A percentile compares a stretch with the other conserved stretches of the same genome.
Conservation (phyloP, 1,140 invertebrate genomes). For the Panulirus ornatus region DNA sequence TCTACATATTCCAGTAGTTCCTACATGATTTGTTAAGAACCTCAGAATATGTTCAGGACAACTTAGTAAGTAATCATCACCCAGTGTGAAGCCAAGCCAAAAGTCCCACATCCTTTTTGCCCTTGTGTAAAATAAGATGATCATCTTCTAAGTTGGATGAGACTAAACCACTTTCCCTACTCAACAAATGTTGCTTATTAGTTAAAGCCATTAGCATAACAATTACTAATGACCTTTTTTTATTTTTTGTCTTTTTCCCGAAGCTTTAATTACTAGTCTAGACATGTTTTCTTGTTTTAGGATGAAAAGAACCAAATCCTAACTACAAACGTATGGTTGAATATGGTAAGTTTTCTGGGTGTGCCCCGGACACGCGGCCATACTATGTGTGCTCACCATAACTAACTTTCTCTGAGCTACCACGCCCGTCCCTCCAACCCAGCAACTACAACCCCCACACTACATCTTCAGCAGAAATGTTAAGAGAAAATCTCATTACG, state of each 20-base stretch:
- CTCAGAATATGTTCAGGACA: slow-evolving; percentile 10
- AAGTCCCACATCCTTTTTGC: slow-evolving; percentile 4
- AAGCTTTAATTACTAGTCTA: slow-evolving; percentile 74
- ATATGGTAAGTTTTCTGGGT: slow-evolving; percentile 80
- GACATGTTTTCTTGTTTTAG: slow-evolving; percentile 78
- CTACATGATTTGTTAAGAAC: slow-evolving; percentile 10
- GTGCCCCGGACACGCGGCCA: slow-evolving; percentile 52
- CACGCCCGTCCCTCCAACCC: no score
- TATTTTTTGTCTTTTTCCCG: slow-evolving; percentile 62
- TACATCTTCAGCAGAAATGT: no score
- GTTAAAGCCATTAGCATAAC: slow-evolving; percentile 47
- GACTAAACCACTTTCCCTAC: slow-evolving; percentile 34
- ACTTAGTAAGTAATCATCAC: slow-evolving; percentile 30
- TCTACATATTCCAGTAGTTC: neutral
- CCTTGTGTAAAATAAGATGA: slow-evolving; percentile 40
- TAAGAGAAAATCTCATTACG: no score
- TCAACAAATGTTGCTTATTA: slow-evolving; percentile 37
- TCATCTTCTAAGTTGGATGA: slow-evolving; percentile 59
- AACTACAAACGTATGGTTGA: slow-evolving; percentile 82
- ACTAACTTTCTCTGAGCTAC: slow-evolving; percentile 64
- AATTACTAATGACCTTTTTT: slow-evolving; percentile 62
- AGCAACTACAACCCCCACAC: no score
- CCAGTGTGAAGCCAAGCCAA: no score
- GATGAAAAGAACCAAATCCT: slow-evolving; percentile 85
- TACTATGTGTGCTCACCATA: slow-evolving; percentile 71